Conservation (phyloP, 2,888 invertebrate genomes). For the Drosophila barbarae region DNA sequence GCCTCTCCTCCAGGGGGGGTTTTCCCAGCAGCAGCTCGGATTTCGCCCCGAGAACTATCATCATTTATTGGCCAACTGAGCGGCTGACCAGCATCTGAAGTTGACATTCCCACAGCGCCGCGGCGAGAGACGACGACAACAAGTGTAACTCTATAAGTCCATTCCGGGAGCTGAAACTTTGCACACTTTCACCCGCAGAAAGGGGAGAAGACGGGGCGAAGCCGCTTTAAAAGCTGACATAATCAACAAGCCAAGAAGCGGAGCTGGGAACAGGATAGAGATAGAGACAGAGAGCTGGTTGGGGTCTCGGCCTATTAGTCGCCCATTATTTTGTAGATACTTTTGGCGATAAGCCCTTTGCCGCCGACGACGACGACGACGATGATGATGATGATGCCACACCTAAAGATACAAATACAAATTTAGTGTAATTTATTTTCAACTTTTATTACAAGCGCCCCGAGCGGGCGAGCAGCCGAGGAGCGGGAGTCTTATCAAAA, state of each 20-base stretch:
- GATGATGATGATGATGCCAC: slow-evolving; percentile 57
- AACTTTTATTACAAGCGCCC: slow-evolving; percentile 59
- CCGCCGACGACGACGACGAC: slow-evolving; percentile 27
- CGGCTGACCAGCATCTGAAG: slow-evolving; percentile 46
- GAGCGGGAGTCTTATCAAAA: slow-evolving; percentile 62
- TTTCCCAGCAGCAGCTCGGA: slow-evolving; percentile 26
- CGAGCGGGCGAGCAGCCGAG: slow-evolving; percentile 1
- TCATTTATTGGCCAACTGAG: slow-evolving; percentile 47
- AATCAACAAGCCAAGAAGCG: slow-evolving; percentile 44
- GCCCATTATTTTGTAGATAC: slow-evolving; percentile 71
- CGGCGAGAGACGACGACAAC: slow-evolving; percentile 45
- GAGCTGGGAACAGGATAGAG: not conserved
- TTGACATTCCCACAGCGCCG: slow-evolving; percentile 53
- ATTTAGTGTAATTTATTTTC: slow-evolving; percentile 71
- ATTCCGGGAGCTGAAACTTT: slow-evolving; percentile 35
- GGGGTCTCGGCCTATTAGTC: slow-evolving; percentile 62
- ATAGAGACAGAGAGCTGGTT: not conserved
- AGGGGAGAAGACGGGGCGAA: slow-evolving; percentile 15
- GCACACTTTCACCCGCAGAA: slow-evolving; percentile 36
- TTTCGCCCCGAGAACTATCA: slow-evolving; percentile 33
- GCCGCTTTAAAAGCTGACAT: slow-evolving; percentile 57
- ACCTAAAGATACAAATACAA: slow-evolving; percentile 57
- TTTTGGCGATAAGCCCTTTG: slow-evolving; percentile 64
- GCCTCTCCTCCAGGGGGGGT: not conserved
- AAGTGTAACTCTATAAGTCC: slow-evolving; percentile 41